phyloP scores from a whole-genome alignment of 2,113 vertebrate species.

The Monopterus albus region DNA sequence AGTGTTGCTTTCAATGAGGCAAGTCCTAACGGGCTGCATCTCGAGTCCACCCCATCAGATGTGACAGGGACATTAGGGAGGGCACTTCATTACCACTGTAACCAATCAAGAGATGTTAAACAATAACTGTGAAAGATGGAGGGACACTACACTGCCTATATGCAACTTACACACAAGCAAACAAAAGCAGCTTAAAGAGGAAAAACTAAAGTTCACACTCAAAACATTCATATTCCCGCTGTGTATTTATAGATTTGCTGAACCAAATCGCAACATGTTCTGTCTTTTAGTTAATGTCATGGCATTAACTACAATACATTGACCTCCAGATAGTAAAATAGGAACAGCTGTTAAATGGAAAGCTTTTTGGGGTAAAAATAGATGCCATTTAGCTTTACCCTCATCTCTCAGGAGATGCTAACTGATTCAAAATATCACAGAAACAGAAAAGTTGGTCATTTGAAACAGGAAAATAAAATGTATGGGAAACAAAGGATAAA shows the following conservation, averaged over 20 bases:
- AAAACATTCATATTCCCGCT: neutral
- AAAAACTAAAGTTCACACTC: constrained; percentile 6
- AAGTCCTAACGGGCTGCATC: constrained; percentile 61
- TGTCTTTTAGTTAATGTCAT: constrained; percentile 11
- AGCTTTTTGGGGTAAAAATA: constrained; percentile 27
- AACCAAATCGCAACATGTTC: neutral
- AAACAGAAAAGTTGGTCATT: neutral
- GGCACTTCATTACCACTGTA: constrained; percentile 27
- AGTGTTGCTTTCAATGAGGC: constrained; percentile 68
- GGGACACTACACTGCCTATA: constrained; percentile 1
- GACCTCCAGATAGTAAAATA: constrained; percentile 15
- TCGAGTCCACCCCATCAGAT: constrained; percentile 56
- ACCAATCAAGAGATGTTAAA: constrained; percentile 60
- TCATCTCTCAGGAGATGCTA: constrained; percentile 1
- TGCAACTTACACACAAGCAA: neutral
- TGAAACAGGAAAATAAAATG: constrained; percentile 10
- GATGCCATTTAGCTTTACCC: constrained; percentile 22
- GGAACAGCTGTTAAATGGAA: constrained; percentile 14
- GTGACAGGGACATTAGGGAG: constrained; percentile 33
- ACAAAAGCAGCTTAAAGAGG: neutral
- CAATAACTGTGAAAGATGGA: constrained; percentile 37
- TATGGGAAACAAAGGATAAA: constrained; percentile 3
- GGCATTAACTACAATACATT: constrained; percentile 13
- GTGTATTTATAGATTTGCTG: constrained; percentile 1
- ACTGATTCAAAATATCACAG: constrained; percentile 28